Conservation (phyloP, 2,888 invertebrate species). For the Halocaridina rubra region DNA sequence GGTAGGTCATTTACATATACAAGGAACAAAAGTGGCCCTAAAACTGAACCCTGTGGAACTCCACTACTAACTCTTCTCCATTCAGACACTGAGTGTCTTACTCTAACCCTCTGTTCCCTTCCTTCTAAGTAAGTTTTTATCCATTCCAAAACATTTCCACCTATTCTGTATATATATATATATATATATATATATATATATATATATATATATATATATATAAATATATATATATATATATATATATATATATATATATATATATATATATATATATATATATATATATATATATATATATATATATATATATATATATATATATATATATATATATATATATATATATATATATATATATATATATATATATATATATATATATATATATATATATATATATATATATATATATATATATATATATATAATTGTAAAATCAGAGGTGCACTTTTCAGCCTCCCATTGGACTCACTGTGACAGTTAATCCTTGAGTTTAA, state of each 20-base stretch:
- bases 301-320: neutral
- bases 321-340: neutral
- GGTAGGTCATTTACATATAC: too few species aligned
- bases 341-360: neutral
- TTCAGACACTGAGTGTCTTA: too few species aligned
- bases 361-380: neutral
- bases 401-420: neutral
- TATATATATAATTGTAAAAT: neutral
- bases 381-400: neutral
- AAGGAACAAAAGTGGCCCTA: too few species aligned
- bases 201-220: neutral
- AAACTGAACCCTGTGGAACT: too few species aligned
- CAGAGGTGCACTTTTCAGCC: too few species aligned
- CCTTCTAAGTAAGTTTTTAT: too few species aligned
- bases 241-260: neutral
- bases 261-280: neutral
- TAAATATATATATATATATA: constrained; percentile 10
- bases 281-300: neutral
- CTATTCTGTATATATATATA: neutral
- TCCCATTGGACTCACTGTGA: too few species aligned
- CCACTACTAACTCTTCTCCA: too few species aligned
- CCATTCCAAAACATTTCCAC: too few species aligned
- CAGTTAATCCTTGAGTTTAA: too few species aligned
- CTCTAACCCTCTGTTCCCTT: too few species aligned
- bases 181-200: neutral